These are phyloP conservation scores for Ceriagrion tenellum DNA, from an alignment of 2,888 invertebrate genomes.

Conservation along the genomic window DNA sequence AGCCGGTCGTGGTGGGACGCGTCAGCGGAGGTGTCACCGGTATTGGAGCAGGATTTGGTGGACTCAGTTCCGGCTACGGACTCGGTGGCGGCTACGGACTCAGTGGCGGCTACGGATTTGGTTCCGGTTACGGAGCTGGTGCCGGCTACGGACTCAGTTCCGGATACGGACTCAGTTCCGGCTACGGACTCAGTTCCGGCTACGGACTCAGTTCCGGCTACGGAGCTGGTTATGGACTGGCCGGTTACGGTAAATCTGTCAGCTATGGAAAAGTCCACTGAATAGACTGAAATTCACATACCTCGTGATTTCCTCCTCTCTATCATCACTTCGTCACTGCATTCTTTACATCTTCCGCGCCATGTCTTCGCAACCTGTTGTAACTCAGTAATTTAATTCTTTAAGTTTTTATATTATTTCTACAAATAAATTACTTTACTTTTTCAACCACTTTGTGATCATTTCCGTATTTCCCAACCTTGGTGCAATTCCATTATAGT, in stretches of 20 bases:
- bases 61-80: background rate
- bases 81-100: background rate
- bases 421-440: background rate
- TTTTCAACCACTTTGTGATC: too few relatives aligned
- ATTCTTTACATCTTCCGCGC: background rate
- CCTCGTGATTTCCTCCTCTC: background rate
- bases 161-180: background rate
- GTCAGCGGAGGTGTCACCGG: background rate
- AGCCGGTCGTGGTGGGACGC: slow-evolving; percentile 23
- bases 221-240: background rate
- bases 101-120: slow-evolving; percentile 17
- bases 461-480: background rate
- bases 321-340: background rate
- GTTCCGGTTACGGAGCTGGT: slow-evolving; percentile 2
- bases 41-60: background rate
- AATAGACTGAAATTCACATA: background rate
- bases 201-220: background rate
- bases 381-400: background rate
- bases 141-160: background rate
- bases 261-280: background rate
- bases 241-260: background rate
- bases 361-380: background rate
- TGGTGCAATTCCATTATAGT: too few relatives aligned
- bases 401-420: background rate
- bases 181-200: background rate